Conservation (phyloP, 2,888 invertebrate genomes). For the Lymantria monacha region DNA sequence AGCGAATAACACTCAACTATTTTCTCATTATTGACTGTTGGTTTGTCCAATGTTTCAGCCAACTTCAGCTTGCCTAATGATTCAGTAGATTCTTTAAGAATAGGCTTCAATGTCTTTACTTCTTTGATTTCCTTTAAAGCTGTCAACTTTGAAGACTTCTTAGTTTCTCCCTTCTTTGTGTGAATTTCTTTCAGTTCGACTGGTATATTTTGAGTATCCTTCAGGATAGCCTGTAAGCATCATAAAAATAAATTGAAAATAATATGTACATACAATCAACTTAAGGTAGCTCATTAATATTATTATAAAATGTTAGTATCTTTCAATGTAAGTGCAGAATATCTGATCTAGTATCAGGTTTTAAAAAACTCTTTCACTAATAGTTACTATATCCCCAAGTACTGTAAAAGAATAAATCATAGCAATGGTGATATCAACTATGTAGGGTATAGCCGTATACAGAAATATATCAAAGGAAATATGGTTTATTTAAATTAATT, state of each 20-base stretch:
- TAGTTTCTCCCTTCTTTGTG: slow-evolving; percentile 49
- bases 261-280: not conserved
- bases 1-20: slow-evolving; percentile 27
- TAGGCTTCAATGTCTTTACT: slow-evolving; percentile 44
- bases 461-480: too few species aligned
- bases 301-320: too few species aligned
- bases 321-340: too few species aligned
- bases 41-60: slow-evolving; percentile 33
- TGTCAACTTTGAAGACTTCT: slow-evolving; percentile 50
- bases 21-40: slow-evolving; percentile 24
- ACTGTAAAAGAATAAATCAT: too few species aligned
- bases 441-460: too few species aligned
- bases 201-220: slow-evolving; percentile 53
- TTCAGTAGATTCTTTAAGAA: slow-evolving; percentile 59
- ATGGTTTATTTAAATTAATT: too few species aligned
- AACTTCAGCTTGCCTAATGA: slow-evolving; percentile 63
- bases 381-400: too few species aligned
- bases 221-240: slow-evolving; percentile 47
- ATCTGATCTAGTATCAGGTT: too few species aligned
- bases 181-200: slow-evolving; percentile 54
- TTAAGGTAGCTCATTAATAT: too few species aligned
- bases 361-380: too few species aligned
- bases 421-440: too few species aligned
- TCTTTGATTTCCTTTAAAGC: slow-evolving; percentile 53
- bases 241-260: too few species aligned